Evolutionary conservation across 2,797 vertebrate species (phyloP), one percentile per base, ranked within the genome.

Genomic region (Amazonetta brasiliensis): DNA sequence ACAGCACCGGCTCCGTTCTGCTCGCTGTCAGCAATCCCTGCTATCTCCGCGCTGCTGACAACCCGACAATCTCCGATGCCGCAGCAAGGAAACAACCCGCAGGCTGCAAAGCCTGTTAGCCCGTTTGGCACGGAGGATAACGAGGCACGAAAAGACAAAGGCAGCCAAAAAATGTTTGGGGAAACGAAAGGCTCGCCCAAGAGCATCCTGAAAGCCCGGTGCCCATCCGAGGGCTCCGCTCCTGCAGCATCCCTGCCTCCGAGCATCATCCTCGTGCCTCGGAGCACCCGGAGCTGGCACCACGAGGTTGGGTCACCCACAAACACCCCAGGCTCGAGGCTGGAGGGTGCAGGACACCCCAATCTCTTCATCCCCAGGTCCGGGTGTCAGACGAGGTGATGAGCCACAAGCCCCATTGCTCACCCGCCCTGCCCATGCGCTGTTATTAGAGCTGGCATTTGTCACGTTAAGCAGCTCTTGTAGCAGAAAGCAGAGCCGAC

Each of bases 401-500:
- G 55, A 95, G 69, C 78, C 1, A 1, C 62, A 74, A 91, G 62
- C 79, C 48, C 91, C 18, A 5, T 43, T 48, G 0, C 89, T 97
- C 87, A 88, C 76, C 78, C 43, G 0, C 84, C 58, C 26, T 75
- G 68, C 48, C 41, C 4, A 4, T 54, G 71, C 63, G 20, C 71
- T 22, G 33, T 84, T 96, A 95, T 95, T 96, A 95, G 97, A 96
- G 84, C 68, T 58, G 12, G 89, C 59, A 1, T 97, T 97, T 97
- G 96, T 97, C 97, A 97, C 35, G 91, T 95, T 97, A 97, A 98
- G 91, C 96, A 97, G 97, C 94, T 97, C 95, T 81, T 93, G 86
- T 46, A 96, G 94, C 95, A 94, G 54, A 94, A 96, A 98, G 95
- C 90, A 91, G 89, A 96, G 96, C 95, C 20, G 41, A 89, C 95